Percentiles rank a stretch among this genome's conserved stretches.
These are phyloP conservation scores for Chrysolina oricalcia DNA, from an alignment of 2,888 invertebrate genomes.

Conservation along the genomic window DNA sequence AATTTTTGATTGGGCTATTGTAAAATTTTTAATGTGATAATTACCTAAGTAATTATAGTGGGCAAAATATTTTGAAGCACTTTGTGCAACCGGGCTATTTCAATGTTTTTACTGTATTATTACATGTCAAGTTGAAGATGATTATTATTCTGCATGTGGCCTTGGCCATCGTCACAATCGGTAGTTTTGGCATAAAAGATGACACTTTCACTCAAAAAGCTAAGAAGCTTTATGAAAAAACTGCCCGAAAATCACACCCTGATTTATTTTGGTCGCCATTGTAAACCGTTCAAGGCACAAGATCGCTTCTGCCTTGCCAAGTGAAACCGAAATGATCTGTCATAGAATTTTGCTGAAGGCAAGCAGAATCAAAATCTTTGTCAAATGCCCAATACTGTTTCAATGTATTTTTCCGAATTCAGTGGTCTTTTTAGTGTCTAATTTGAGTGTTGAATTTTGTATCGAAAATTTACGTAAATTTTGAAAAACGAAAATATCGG, in stretches of 20 bases:
- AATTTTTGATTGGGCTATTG: constrained; percentile 70
- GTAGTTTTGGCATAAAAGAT: constrained; percentile 59
- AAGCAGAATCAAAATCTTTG: not conserved
- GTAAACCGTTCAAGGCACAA: not conserved
- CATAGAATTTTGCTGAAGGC: not conserved
- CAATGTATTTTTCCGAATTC: constrained; percentile 1
- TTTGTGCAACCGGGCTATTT: constrained; percentile 73
- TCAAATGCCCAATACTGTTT: not conserved
- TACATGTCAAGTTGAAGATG: constrained; percentile 52
- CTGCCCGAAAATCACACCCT: constrained; percentile 60
- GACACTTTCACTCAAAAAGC: constrained; percentile 56
- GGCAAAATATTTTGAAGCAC: constrained; percentile 72
- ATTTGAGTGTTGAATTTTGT: constrained; percentile 4
- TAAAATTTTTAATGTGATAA: constrained; percentile 65
- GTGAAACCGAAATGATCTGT: constrained; percentile 4
- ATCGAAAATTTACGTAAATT: constrained; percentile 32
- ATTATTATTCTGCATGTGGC: constrained; percentile 36
- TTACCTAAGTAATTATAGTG: constrained; percentile 64
- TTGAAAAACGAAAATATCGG: constrained; percentile 45
- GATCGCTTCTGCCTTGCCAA: not conserved
- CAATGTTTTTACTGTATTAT: constrained; percentile 65
- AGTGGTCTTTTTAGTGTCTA: not conserved
- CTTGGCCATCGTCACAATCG: constrained; percentile 56
- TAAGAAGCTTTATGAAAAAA: constrained; percentile 51
- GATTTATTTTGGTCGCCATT: not conserved